phyloP scores from a whole-genome alignment of 2,888 invertebrate genomes.

The Autographa pulchrina region DNA sequence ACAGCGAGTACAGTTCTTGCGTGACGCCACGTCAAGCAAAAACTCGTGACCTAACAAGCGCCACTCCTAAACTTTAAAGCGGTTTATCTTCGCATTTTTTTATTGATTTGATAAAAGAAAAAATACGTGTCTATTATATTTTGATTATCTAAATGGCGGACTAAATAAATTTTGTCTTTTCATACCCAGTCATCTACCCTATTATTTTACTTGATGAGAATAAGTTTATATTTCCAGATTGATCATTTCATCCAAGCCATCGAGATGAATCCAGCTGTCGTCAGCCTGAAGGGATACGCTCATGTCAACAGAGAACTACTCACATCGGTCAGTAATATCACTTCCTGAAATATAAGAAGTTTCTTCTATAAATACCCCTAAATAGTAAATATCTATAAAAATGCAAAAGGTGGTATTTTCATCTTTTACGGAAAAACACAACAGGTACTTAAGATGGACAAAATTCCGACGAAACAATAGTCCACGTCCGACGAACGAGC shows the following conservation, averaged over 20 bases:
- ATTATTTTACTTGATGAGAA: not conserved
- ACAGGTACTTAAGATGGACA: not conserved
- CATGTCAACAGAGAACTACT: constrained; percentile 91
- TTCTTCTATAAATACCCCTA: not conserved
- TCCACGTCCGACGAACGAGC: no score
- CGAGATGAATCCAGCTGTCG: constrained; percentile 92
- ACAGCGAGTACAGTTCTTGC: no score
- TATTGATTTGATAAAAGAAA: no score
- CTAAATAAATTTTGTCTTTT: no score
- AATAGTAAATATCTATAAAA: not conserved
- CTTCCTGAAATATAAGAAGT: not conserved
- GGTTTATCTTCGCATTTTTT: no score
- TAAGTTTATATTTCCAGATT: constrained; percentile 78
- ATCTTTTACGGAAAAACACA: not conserved
- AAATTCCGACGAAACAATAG: no score
- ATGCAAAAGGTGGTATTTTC: not conserved
- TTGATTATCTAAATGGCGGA: no score
- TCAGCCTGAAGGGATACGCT: constrained; percentile 91
- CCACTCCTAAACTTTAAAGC: no score
- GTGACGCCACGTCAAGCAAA: no score
- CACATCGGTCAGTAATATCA: constrained; percentile 88
- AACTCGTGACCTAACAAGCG: no score
- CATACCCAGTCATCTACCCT: no score
- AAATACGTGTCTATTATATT: no score
- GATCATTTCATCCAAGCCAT: constrained; percentile 92